Base-by-base conservation (phyloP, 2,113 vertebrate species). In the Neodontobutis hainanensis region DNA sequence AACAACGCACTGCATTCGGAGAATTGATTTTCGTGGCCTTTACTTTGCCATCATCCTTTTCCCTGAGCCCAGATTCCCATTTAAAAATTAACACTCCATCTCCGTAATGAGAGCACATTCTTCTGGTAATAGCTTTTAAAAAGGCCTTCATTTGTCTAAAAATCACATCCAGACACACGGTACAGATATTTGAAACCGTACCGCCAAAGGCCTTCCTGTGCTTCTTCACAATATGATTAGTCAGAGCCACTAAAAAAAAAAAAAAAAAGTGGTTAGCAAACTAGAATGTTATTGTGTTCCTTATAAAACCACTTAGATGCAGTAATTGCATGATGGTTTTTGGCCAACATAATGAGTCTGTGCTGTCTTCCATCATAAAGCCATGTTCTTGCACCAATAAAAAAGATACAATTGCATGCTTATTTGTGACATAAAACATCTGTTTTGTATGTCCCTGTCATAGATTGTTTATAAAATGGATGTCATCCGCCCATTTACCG, bases 51-150 rank as follows among this genome's bases (percentile, higher is more conserved):
- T 4, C 2, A 19, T 38, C 5, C n/a, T 5, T 16, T 10, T 16
- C 5, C 11, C 40, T 19, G 9, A 6, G 14, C 56, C 15, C 5
- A 2, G 63, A 53, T 49, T 69, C 59, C 61, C 57, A 67, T 60
- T 59, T 51, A 34, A 66, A 58, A 70, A 70, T 60, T 5, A 65
- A 47, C 65, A 40, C 36, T 2, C 6, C 43, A 2, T 65, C 11
- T 16, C 10, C 40, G 2, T 59, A 71, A 71, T 34, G 46, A 70
- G 42, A 56, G 43, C 40, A 55, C 56, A 52, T 76, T 82, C 50
- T 47, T 57, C 36, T 19, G 34, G 2, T 69, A 73, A 75, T 69
- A 46, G 70, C 55, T 53, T 69, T 59, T 36, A 65, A 68, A 81
- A 27, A 60, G 14, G 1, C n/a, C 16, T 49, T 53, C 10, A 55